Evolutionary conservation across 2,888 invertebrate species (phyloP).

Genomic region (Drosophila silvestris): DNA sequence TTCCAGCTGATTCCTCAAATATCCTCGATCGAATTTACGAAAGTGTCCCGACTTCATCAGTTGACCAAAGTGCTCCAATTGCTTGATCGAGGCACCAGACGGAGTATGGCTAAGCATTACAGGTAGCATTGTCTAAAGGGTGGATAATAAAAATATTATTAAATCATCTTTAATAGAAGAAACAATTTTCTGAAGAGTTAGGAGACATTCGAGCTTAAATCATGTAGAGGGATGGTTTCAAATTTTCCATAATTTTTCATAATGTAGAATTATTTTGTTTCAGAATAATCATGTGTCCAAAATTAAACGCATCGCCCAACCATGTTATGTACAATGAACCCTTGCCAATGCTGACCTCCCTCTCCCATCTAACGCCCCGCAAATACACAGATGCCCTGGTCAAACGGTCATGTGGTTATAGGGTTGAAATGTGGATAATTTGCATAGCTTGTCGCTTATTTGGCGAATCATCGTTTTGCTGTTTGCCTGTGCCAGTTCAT

Average conservation of each 20-base stretch:
- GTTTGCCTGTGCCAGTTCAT: slow-evolving; percentile 55
- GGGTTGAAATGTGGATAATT: slow-evolving; percentile 63
- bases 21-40: slow-evolving; percentile 85
- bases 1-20: slow-evolving; percentile 85
- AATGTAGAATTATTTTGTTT: not conserved
- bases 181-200: not conserved
- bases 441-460: slow-evolving; percentile 71
- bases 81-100: slow-evolving; percentile 85
- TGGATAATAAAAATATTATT: not conserved
- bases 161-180: not conserved
- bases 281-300: not conserved
- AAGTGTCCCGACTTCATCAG: slow-evolving; percentile 85
- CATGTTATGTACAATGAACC: slow-evolving; percentile 7
- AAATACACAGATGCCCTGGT: not conserved
- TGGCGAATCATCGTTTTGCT: slow-evolving; percentile 18
- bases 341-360: not conserved
- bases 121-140: slow-evolving; percentile 84
- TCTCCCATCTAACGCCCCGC: not conserved
- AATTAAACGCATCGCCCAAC: not conserved
- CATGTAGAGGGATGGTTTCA: not conserved
- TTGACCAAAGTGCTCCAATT: slow-evolving; percentile 85
- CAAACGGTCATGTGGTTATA: slow-evolving; percentile 32
- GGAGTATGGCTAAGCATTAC: slow-evolving; percentile 85
- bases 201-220: not conserved
- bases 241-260: not conserved